Evolutionary conservation across 2,888 invertebrate genomes (phyloP).

Genomic region (Laothoe populi): DNA sequence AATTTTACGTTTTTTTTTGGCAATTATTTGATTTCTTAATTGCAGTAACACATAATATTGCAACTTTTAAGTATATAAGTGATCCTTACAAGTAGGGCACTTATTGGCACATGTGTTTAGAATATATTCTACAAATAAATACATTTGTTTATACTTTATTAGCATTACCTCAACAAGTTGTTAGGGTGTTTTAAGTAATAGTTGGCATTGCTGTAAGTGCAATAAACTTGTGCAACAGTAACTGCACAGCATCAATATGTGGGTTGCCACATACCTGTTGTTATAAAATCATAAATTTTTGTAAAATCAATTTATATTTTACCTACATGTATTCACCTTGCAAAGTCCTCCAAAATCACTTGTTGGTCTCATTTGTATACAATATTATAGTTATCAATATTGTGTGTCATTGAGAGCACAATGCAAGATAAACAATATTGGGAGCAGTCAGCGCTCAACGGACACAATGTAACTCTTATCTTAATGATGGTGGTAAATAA

Average conservation of each 20-base stretch:
- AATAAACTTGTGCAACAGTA: constrained; percentile 18
- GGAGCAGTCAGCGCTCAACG: too few relatives aligned
- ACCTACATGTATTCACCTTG: constrained; percentile 5
- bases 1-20: too few relatives aligned
- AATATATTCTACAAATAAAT: background rate
- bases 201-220: constrained; percentile 15
- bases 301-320: background rate
- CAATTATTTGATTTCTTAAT: too few relatives aligned
- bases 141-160: background rate
- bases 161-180: constrained; percentile 3
- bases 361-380: background rate
- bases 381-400: background rate
- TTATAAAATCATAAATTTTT: background rate
- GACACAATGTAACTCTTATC: background rate
- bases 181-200: constrained; percentile 8
- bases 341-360: constrained; percentile 8
- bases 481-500: constrained; percentile 2
- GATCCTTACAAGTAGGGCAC: too few relatives aligned
- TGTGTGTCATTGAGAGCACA: background rate
- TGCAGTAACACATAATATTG: too few relatives aligned
- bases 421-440: constrained; percentile 11
- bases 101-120: too few relatives aligned
- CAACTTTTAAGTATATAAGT: too few relatives aligned
- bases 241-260: background rate
- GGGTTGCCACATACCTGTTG: background rate